These are phyloP conservation scores for Plectrocnemia conspersa DNA, from an alignment of 1,140 invertebrate genomes.

Conservation along the genomic window DNA sequence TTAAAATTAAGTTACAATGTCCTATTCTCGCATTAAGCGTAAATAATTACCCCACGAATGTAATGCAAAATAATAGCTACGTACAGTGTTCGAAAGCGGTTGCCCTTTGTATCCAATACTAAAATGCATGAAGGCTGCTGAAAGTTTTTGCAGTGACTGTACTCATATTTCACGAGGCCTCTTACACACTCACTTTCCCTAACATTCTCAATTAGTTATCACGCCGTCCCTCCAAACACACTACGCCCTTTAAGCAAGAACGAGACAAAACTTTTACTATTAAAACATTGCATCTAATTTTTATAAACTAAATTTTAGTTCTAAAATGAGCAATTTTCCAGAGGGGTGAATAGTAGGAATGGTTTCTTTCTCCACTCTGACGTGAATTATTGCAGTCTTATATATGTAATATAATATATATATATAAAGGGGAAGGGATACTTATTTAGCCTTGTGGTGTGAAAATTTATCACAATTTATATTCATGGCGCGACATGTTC, in stretches of 20 bases:
- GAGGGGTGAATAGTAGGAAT: no score
- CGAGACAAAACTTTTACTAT: neutral
- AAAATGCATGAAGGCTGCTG: neutral
- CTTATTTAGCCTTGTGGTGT: conserved; percentile 28
- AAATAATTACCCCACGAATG: conserved; percentile 23
- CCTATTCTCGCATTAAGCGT: conserved; percentile 26
- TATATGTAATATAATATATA: no score
- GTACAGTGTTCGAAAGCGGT: conserved; percentile 7
- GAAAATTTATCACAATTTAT: conserved; percentile 56
- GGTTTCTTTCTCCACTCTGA: neutral
- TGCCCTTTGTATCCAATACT: neutral
- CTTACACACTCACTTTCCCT: conserved; percentile 29
- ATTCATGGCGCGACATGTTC: conserved; percentile 50
- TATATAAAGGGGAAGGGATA: neutral
- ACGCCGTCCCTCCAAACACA: no score
- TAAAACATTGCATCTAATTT: no score
- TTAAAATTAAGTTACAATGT: conserved; percentile 32
- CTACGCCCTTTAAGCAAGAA: conserved; percentile 19
- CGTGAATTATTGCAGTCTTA: neutral
- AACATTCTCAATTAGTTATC: conserved; percentile 30
- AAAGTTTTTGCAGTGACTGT: conserved; percentile 10
- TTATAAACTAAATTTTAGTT: conserved; percentile 1
- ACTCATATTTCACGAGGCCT: conserved; percentile 25
- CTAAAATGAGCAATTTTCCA: no score
- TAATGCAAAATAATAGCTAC: conserved; percentile 25